A percentile compares a stretch with the other conserved stretches of the same genome.
Evolutionary conservation across 2,888 invertebrate genomes (phyloP).

Genomic region (Cryptophagus acutangulus): DNA sequence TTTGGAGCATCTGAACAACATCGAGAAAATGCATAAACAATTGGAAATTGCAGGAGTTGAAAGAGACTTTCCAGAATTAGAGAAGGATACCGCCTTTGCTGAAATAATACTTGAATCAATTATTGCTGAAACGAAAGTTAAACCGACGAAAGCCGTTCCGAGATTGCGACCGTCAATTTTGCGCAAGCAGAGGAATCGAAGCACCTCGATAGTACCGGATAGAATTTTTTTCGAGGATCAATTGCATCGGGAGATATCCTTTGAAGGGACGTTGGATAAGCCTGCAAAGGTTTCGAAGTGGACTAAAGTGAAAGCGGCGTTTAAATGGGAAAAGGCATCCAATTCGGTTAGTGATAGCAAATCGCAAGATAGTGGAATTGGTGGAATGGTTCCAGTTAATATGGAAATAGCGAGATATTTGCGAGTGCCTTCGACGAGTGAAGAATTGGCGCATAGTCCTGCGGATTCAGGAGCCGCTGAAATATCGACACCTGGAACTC

Average conservation of each 20-base stretch:
- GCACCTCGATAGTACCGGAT: conserved; percentile 49
- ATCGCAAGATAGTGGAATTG: conserved; percentile 47
- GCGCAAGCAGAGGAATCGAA: conserved; percentile 56
- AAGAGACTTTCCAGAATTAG: conserved; percentile 53
- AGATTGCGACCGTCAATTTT: conserved; percentile 50
- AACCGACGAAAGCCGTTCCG: conserved; percentile 44
- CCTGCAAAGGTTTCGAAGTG: conserved; percentile 72
- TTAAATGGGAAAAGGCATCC: conserved; percentile 75
- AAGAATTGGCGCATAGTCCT: conserved; percentile 50
- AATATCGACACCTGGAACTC: conserved; percentile 59
- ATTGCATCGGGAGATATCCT: conserved; percentile 16
- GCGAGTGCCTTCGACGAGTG: conserved; percentile 50
- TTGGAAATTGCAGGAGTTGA: conserved; percentile 46
- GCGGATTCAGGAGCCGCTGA: conserved; percentile 53
- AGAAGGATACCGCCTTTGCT: conserved; percentile 58
- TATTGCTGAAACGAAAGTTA: conserved; percentile 46
- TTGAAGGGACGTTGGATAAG: conserved; percentile 22
- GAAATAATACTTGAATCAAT: conserved; percentile 62
- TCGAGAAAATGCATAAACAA: conserved; percentile 57
- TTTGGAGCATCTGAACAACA: conserved; percentile 64
- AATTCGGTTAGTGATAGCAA: conserved; percentile 44
- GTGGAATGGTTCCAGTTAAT: conserved; percentile 48
- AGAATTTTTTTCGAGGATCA: conserved; percentile 16
- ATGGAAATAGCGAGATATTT: conserved; percentile 52
- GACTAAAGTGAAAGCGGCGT: conserved; percentile 85